Base-by-base conservation (phyloP, 2,113 vertebrate genomes). In the Eretmochelys imbricata region DNA sequence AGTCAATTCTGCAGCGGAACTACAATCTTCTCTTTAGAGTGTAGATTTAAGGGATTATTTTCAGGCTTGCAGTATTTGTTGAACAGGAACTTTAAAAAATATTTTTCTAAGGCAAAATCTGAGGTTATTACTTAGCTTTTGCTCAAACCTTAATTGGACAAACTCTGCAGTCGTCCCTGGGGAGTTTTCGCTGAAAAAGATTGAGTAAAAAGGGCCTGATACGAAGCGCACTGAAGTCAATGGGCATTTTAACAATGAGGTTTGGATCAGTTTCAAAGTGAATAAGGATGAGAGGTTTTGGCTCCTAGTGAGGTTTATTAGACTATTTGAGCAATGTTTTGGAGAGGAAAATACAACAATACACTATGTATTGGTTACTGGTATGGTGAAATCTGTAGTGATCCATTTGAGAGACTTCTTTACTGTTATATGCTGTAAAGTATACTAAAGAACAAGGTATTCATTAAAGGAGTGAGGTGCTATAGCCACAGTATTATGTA, bases 1-100 rank as follows among this genome's bases (percentile, higher is more conserved):
- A 82, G 95, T 96, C 72, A 93, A 54, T 94, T 97, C 94, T 97
- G 82, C 83, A 97, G 80, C 54, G 88, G 84, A 91, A 89, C 59
- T 96, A 62, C 49, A 53, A 65, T 93, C 75, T 55, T 97, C 50
- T 88, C 82, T 83, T 80, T 48, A 69, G 75, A 96, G 83, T 81
- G 91, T 46, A 95, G 90, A 87, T 90, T 85, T 93, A 93, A 93
- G 89, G 76, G 54, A 57, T 76, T 93, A 85, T 91, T 83, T 87
- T 14, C 25, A 54, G 38, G 42, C 4, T 95, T 76, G 82, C 16
- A 57, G 59, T 81, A 69, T 90, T 3, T 2, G 53, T 29, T 93
- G 79, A 96, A 95, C 38, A 90, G 20, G 24, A 90, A 89, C 91
- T 94, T 93, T 89, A 4, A 3, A 79, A 95, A 95, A 62, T 79